Evolutionary conservation across 2,888 invertebrate genomes (phyloP).

Genomic region (Netelia fuscicornis): DNA sequence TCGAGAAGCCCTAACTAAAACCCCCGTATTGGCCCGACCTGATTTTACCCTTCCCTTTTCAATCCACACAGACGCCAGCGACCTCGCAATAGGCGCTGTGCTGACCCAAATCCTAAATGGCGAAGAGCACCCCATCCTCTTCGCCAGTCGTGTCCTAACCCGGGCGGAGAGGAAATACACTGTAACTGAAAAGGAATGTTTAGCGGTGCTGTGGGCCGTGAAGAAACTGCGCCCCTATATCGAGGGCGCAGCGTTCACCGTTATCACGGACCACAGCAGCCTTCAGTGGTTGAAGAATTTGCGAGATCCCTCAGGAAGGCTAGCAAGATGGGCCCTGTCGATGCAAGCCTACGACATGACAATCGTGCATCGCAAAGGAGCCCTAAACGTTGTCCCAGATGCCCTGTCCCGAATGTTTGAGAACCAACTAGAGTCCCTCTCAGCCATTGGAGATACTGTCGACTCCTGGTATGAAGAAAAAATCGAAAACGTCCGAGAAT

Average conservation of each 20-base stretch:
- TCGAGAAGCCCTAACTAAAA: neutral
- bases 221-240: neutral
- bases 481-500: neutral
- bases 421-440: neutral
- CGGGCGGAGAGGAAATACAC: neutral
- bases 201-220: neutral
- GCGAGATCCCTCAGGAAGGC: neutral
- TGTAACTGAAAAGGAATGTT: neutral
- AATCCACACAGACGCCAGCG: constrained; percentile 21
- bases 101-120: neutral
- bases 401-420: constrained; percentile 21
- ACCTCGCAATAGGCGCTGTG: neutral
- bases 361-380: neutral
- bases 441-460: neutral
- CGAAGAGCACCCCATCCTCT: constrained; percentile 1
- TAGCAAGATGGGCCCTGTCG: neutral
- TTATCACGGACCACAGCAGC: neutral
- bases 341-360: constrained; percentile 22
- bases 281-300: neutral
- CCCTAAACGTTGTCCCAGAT: constrained; percentile 6
- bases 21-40: neutral
- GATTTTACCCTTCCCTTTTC: neutral
- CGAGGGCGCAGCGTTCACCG: neutral
- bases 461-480: constrained; percentile 11
- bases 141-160: constrained; percentile 8